These are phyloP conservation scores for Patagioenas fasciata DNA, from an alignment of 2,113 vertebrate genomes.

Conservation along the genomic window DNA sequence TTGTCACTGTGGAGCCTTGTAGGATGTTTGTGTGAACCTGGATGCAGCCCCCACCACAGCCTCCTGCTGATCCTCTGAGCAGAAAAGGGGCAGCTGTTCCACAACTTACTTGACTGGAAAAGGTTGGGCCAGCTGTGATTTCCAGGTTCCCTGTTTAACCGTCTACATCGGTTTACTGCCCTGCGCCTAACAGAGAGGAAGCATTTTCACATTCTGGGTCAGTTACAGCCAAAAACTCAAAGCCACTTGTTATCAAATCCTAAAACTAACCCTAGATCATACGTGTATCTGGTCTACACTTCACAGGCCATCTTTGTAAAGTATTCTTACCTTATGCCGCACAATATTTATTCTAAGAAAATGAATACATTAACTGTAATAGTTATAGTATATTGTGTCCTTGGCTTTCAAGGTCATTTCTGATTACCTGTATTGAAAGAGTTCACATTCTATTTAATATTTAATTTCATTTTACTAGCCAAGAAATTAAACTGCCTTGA, in stretches of 20 bases:
- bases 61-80: neutral
- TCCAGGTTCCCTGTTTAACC: neutral
- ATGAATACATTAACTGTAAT: neutral
- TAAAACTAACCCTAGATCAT: neutral
- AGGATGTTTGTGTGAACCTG: fast-evolving
- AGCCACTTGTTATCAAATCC: neutral
- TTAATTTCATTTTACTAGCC: neutral
- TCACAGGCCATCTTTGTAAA: neutral
- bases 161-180: neutral
- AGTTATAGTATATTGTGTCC: neutral
- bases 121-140: no score
- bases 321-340: neutral
- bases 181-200: neutral
- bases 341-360: constrained; percentile 16
- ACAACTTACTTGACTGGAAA: neutral
- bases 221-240: neutral
- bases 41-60: no score
- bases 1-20: neutral
- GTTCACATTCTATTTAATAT: neutral
- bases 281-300: neutral
- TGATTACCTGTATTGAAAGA: neutral
- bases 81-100: neutral
- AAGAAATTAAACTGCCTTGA: constrained; percentile 28
- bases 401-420: constrained; percentile 17
- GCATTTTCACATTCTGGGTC: neutral